Evolutionary conservation across 2,888 invertebrate genomes (phyloP).

Genomic region (Elmis aenea): DNA sequence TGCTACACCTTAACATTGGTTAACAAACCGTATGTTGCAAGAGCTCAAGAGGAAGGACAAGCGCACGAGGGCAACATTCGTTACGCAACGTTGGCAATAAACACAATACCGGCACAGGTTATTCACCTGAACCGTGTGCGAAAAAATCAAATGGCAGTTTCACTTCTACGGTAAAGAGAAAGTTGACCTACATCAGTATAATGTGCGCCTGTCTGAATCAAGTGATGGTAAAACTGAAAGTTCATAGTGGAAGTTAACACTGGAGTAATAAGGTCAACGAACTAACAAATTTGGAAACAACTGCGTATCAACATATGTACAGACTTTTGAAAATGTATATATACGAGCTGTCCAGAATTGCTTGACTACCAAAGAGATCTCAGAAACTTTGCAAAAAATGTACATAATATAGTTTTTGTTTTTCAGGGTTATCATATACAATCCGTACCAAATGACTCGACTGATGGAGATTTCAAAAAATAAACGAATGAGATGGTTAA

Average conservation of each 20-base stretch:
- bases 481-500: too few relatives aligned
- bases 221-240: constrained; percentile 31
- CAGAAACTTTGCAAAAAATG: too few relatives aligned
- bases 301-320: too few relatives aligned
- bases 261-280: constrained; percentile 24
- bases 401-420: too few relatives aligned
- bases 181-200: constrained; percentile 45
- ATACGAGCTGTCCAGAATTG: too few relatives aligned
- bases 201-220: constrained; percentile 22
- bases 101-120: constrained; percentile 41
- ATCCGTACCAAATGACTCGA: too few relatives aligned
- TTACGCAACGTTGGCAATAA: constrained; percentile 41
- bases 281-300: constrained; percentile 15
- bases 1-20: constrained; percentile 26
- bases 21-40: constrained; percentile 19
- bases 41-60: constrained; percentile 38
- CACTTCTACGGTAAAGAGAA: constrained; percentile 46
- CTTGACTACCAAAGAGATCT: too few relatives aligned
- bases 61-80: constrained; percentile 29
- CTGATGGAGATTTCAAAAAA: too few relatives aligned
- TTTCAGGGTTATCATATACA: too few relatives aligned
- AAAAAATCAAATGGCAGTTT: constrained; percentile 46
- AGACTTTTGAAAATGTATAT: too few relatives aligned
- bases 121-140: constrained; percentile 45
- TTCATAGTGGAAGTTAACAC: constrained; percentile 24